Base-by-base conservation (phyloP, 2,888 invertebrate genomes). In the Agrochola litura region DNA sequence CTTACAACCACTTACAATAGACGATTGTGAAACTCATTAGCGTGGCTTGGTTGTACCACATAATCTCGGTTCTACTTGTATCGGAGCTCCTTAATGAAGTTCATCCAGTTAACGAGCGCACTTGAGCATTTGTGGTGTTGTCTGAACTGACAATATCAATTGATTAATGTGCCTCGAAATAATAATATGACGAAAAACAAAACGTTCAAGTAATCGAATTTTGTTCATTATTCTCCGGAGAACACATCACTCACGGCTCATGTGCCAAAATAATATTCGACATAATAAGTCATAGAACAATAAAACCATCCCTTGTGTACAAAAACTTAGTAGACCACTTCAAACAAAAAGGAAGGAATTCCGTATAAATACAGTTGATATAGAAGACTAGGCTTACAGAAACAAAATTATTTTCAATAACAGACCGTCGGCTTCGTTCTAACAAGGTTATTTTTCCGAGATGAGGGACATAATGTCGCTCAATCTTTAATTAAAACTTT, bases 401-500 rank as follows among this genome's bases (percentile, higher is more conserved):
- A 87, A 80, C 85, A 68, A 88, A 86, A 88, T 89, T 88, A 90
- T 92, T 92, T 92, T 91, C 90, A 91, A 91, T 91, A 92, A 91
- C 90, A 87, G 88, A 90, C 86, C 79, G 84, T 83, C 79, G 85
- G 74, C 89, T 88, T 90, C 86, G 85, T 89, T 88, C 88, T 92
- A 92, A 92, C 91, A 89, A 92, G 90, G 89, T 90, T 90, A 90
- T 92, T 93, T 93, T 92, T 90, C 86, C 79, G 80, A 90, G 88
- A 91, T 86, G 90, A 89, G 87, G 89, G 90, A 92, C 90, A 91
- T 92, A 91, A 93, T 92, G 92, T 93, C 93, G 90, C 90, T 92
- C 92, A 93, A 93, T 93, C 91, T 94, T 95, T 94, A 94, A 95
- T 95, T 95, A 94, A 95, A 95, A 95, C 91, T 95, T 95, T 92